Conservation (phyloP, 2,888 invertebrate species). For the Seira musarum region DNA sequence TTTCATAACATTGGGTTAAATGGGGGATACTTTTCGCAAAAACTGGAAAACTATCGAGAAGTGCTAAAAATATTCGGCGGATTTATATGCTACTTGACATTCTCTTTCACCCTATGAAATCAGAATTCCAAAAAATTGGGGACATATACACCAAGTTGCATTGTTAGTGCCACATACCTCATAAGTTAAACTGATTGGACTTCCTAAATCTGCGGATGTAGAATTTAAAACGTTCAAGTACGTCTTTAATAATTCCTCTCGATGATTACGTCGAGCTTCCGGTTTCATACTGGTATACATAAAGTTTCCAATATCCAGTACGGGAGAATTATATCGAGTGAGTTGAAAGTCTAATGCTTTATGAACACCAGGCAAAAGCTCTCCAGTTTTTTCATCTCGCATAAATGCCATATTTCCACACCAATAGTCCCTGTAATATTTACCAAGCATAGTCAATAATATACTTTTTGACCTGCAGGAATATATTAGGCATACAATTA, state of each 20-base stretch:
- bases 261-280: constrained; percentile 11
- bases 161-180: constrained; percentile 27
- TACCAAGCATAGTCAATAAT: neutral
- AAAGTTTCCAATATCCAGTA: constrained; percentile 22
- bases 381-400: constrained; percentile 8
- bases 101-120: too few relatives aligned
- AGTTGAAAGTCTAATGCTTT: constrained; percentile 25
- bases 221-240: constrained; percentile 20
- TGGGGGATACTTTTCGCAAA: too few relatives aligned
- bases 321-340: constrained; percentile 20
- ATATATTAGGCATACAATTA: neutral
- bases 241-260: neutral
- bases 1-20: too few relatives aligned
- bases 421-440: constrained; percentile 36
- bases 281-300: constrained; percentile 22
- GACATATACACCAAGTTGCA: too few relatives aligned
- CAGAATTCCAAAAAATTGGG: too few relatives aligned
- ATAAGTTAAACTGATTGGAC: constrained; percentile 27
- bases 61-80: too few relatives aligned
- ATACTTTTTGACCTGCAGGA: too few relatives aligned
- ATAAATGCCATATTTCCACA: constrained; percentile 49
- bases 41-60: too few relatives aligned
- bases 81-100: too few relatives aligned
- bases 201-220: neutral
- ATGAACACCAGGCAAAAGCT: neutral